phyloP scores from a whole-genome alignment of 2,888 invertebrate genomes.

The Heliconius charithonia region DNA sequence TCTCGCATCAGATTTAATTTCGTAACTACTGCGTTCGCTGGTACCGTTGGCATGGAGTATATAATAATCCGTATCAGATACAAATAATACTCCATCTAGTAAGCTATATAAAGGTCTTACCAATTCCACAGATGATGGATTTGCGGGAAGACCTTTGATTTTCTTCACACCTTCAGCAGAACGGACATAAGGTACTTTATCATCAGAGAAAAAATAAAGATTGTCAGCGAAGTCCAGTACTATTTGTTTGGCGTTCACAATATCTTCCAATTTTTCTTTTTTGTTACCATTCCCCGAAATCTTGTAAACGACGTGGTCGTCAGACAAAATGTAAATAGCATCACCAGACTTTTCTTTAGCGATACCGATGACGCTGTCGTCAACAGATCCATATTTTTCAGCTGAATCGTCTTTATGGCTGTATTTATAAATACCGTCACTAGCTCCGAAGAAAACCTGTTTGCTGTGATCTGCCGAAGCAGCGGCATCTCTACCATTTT shows the following conservation, averaged over 20 bases:
- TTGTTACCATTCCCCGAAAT: constrained; percentile 59
- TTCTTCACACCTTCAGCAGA: constrained; percentile 55
- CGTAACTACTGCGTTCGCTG: constrained; percentile 51
- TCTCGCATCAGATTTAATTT: constrained; percentile 51
- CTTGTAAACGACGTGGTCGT: background rate
- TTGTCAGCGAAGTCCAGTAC: background rate
- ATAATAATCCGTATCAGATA: background rate
- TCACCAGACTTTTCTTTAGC: background rate
- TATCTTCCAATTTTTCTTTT: background rate
- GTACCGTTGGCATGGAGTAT: constrained; percentile 34
- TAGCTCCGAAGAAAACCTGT: constrained; percentile 58
- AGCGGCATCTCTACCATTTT: constrained; percentile 57
- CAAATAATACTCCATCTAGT: constrained; percentile 52
- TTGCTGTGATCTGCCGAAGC: constrained; percentile 55
- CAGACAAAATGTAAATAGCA: background rate
- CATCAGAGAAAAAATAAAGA: background rate
- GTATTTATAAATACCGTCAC: constrained; percentile 62
- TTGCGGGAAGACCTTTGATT: constrained; percentile 61
- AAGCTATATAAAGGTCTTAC: constrained; percentile 62
- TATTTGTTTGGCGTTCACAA: background rate
- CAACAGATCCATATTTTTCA: constrained; percentile 41
- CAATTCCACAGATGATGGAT: constrained; percentile 53
- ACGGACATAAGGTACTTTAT: constrained; percentile 43
- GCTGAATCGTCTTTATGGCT: constrained; percentile 48
- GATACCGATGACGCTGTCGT: background rate